Base-by-base conservation (phyloP, 2,888 invertebrate genomes). In the Beris chalybata region DNA sequence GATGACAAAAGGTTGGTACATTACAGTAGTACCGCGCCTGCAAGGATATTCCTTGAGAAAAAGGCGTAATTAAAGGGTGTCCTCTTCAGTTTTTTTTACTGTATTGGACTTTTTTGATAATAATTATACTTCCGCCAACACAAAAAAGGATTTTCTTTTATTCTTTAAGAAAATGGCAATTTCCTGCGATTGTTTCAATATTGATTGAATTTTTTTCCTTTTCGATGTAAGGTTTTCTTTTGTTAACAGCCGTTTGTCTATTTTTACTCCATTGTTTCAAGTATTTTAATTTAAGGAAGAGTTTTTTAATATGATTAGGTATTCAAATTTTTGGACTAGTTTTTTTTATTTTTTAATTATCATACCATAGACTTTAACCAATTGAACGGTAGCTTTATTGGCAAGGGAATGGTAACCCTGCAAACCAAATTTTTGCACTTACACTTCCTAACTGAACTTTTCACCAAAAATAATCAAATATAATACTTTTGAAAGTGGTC, bases 111-210 rank as follows among this genome's bases (percentile, higher is more conserved):
- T 61, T 61, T 52, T 32, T 52, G 29, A 50, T 22, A 61, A 61
- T 61, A 61, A 50, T 50, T 32, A 47, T 61, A 50, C 29, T 61
- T 61, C 38, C n/a, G 13, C 22, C 29, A 13, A 58, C 57, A 58
- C 57, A 59, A 38, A 38, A 61, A 61, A 45, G 61, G 61, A 50
- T 47, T 29, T 53, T 53, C n/a, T 9, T 30, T 31, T 53, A 31
- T 31, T 30, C 30, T 53, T 31, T 9, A 30, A n/a, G 48, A 61
- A 52, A 61, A 38, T 61, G 61, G 50, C 61, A 61, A 61, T 61
- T 61, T 61, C 52, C 50, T 47, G 50, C 50, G 61, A 61, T 61
- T 61, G 61, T 52, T 61, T 50, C 61, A 61, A 61, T 61, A 61
- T 61, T 52, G 61, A 61, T 61, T 61, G 61, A 52, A 38, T 50